Conservation (phyloP, 2,113 vertebrate genomes). For the Corythaeola cristata region DNA sequence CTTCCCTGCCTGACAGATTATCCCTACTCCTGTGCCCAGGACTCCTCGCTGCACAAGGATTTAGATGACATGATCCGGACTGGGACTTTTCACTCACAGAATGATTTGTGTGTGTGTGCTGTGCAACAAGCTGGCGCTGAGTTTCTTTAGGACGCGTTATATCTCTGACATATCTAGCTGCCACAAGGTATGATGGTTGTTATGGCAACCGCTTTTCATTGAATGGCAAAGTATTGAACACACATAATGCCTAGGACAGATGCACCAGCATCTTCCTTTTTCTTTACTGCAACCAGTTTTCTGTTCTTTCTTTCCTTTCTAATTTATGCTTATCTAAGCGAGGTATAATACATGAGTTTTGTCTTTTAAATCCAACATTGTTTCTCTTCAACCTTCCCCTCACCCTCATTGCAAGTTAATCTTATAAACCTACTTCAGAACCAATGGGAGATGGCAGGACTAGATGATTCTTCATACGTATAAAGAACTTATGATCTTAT, state of each 20-base stretch:
- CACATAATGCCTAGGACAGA: not conserved
- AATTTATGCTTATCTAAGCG: not conserved
- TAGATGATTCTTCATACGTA: not conserved
- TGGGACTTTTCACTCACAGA: not conserved
- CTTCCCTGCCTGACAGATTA: not conserved
- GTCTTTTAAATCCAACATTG: not conserved
- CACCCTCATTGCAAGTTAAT: not conserved
- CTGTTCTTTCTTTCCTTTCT: not conserved
- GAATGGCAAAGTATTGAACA: slow-evolving; percentile 3
- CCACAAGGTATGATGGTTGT: not conserved
- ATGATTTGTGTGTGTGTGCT: not conserved
- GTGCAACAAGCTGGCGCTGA: not conserved
- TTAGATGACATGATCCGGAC: not conserved
- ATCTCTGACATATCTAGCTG: not conserved
- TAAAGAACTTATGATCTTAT: not conserved
- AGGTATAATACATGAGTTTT: not conserved
- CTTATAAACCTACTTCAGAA: not conserved
- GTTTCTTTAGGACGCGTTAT: not conserved
- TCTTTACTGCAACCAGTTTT: not conserved
- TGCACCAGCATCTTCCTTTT: not conserved
- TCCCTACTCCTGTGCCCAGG: too few species aligned
- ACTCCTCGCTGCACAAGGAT: rapidly evolving
- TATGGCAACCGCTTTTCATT: slow-evolving; percentile 1
- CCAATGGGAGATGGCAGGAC: not conserved
- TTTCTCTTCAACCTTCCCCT: not conserved